Evolutionary conservation across 2,888 invertebrate genomes (phyloP).

Genomic region (Ommatoiulus sabulosus): DNA sequence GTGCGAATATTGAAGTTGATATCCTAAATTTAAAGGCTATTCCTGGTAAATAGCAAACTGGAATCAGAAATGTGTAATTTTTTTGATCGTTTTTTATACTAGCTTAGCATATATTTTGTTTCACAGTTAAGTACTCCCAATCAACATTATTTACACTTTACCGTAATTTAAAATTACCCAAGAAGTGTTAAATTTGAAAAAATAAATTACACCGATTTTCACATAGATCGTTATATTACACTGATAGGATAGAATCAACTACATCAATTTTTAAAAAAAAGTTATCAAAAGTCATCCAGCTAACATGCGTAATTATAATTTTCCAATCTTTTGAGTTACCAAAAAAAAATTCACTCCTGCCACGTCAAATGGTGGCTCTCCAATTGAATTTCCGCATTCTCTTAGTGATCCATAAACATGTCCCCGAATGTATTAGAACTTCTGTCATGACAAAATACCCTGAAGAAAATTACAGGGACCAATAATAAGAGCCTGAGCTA

Average conservation of each 20-base stretch:
- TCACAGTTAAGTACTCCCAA: not conserved
- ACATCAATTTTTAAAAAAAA: not conserved
- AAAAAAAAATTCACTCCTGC: not conserved
- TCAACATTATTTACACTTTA: not conserved
- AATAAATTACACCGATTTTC: not conserved
- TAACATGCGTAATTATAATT: not conserved
- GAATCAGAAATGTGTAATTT: not conserved
- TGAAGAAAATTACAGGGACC: not conserved
- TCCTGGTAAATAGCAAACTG: not conserved
- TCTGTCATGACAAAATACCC: not conserved
- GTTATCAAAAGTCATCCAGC: not conserved
- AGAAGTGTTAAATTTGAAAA: not conserved
- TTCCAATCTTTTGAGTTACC: not conserved
- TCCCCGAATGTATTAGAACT: not conserved
- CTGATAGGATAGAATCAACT: not conserved
- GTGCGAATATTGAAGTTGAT: not conserved
- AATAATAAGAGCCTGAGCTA: not conserved
- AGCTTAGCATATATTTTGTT: not conserved
- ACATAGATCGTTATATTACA: conserved; percentile 2
- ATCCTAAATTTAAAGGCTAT: not conserved
- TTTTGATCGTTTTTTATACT: not conserved
- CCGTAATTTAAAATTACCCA: not conserved
- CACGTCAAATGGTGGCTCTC: conserved; percentile 14
- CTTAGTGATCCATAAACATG: not conserved
- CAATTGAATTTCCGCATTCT: not conserved